Base-by-base conservation (phyloP, 2,888 invertebrate species). In the Caenorhabditis plicata region DNA sequence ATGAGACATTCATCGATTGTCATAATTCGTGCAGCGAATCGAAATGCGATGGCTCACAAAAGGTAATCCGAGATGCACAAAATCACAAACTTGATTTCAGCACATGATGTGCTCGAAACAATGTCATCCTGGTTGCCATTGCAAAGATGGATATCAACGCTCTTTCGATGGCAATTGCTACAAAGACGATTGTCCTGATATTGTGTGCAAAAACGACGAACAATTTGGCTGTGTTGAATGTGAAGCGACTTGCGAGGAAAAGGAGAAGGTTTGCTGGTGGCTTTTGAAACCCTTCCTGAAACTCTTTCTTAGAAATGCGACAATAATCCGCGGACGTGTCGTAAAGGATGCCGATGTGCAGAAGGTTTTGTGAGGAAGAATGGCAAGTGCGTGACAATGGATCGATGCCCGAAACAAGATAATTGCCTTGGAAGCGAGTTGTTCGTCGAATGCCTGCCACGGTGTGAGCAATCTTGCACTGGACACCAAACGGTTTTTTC, bases 131-230 rank as follows among this genome's bases (percentile, higher is more conserved):
- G 58, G 58, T 11, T 58, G 58, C 13, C 41, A 23, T 0, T 58
- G 58, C 23, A 8, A 25, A 7, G n/a, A 17, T 7, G 58, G 58
- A 0, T 53, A 23, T 20, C n/a, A 36, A 5, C 17, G 58, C 25
- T 52, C 58, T 0, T 33, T 11, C 19, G 58, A 58, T 19, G 58
- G 58, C 5, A 40, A 52, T 15, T 58, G 58, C 25, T 58, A 58
- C 32, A 29, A 40, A 26, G 31, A 33, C 7, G 53, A 58, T 8
- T 58, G 58, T 36, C 58, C 52, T 4, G 49, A 45, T 11, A 47
- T 43, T 36, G 13, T 40, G 15, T 58, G 52, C 25, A 49, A 42
- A 9, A n/a, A 33, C 3, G 45, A 58, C 22, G 58, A 58, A 22
- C 52, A 49, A 7, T 58, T 35, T 13, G 29, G 49, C 17, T 58